Conservation (phyloP, 2,888 invertebrate genomes). For the Scaptomyza parva region DNA sequence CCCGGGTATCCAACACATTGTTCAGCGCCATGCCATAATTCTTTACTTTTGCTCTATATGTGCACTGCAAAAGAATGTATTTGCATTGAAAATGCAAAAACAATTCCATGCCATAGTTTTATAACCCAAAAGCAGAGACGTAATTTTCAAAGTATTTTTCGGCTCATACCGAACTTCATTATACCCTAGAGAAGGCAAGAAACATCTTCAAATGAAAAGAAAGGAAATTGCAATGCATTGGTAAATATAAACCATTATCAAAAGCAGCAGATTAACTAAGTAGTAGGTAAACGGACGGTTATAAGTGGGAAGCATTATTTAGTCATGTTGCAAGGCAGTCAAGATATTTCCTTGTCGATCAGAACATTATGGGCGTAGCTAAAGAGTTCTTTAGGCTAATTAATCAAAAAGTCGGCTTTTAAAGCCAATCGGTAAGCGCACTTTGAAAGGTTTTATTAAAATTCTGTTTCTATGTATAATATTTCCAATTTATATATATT, state of each 20-base stretch:
- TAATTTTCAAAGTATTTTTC: slow-evolving; percentile 7
- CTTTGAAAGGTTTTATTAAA: too few relatives aligned
- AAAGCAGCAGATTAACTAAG: slow-evolving; percentile 7
- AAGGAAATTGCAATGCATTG: slow-evolving; percentile 35
- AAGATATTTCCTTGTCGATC: slow-evolving; percentile 9
- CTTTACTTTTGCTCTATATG: slow-evolving; percentile 14
- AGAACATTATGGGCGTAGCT: slow-evolving; percentile 22
- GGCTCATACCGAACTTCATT: slow-evolving; percentile 38
- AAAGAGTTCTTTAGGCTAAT: neutral
- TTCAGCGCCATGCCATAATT: slow-evolving; percentile 24
- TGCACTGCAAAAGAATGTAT: slow-evolving; percentile 63
- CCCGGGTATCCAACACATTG: slow-evolving; percentile 4
- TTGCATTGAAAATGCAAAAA: slow-evolving; percentile 63
- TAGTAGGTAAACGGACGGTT: slow-evolving; percentile 11
- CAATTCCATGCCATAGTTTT: slow-evolving; percentile 43
- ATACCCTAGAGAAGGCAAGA: slow-evolving; percentile 22
- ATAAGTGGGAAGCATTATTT: slow-evolving; percentile 1
- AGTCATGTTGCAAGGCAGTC: slow-evolving; percentile 11
- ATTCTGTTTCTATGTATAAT: too few relatives aligned
- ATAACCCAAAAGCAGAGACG: slow-evolving; percentile 9
- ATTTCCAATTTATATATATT: too few relatives aligned
- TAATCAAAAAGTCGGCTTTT: too few relatives aligned
- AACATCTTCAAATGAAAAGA: slow-evolving; percentile 18
- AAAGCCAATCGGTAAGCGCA: too few relatives aligned
- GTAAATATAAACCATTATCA: neutral